Conservation (phyloP, 2,797 vertebrate genomes). For the Hozukius guyotensis region DNA sequence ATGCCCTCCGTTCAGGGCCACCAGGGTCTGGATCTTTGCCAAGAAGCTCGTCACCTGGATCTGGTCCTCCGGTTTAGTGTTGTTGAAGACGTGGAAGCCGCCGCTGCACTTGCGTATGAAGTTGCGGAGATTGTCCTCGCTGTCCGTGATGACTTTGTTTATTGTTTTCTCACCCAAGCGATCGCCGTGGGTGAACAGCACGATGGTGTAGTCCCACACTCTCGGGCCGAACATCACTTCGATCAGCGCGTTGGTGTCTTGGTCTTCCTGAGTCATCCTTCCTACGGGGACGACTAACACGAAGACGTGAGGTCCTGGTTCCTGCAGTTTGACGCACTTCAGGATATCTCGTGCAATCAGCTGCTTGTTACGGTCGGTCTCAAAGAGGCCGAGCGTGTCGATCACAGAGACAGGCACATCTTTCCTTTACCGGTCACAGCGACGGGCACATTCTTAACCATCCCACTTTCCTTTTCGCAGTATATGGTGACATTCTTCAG, state of each 20-base stretch:
- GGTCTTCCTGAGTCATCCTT: constrained; percentile 70
- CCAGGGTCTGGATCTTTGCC: constrained; percentile 66
- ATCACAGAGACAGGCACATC: constrained; percentile 52
- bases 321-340: constrained; percentile 45
- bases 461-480: constrained; percentile 49
- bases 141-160: constrained; percentile 53
- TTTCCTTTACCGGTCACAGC: neutral
- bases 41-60: constrained; percentile 55
- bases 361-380: constrained; percentile 32
- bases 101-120: constrained; percentile 70
- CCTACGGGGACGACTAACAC: constrained; percentile 63
- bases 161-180: constrained; percentile 53
- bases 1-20: constrained; percentile 66
- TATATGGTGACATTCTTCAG: constrained; percentile 52
- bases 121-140: constrained; percentile 55
- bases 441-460: constrained; percentile 14
- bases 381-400: constrained; percentile 71
- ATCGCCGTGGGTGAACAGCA: constrained; percentile 74
- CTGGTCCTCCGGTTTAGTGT: constrained; percentile 44
- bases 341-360: constrained; percentile 60
- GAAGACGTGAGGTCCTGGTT: constrained; percentile 68
- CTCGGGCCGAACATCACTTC: constrained; percentile 62
- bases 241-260: constrained; percentile 60
- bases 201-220: constrained; percentile 73
- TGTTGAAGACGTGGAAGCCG: constrained; percentile 73